These are phyloP conservation scores for Leptestheria dahalacensis DNA, from an alignment of 1,140 invertebrate genomes.

Conservation along the genomic window DNA sequence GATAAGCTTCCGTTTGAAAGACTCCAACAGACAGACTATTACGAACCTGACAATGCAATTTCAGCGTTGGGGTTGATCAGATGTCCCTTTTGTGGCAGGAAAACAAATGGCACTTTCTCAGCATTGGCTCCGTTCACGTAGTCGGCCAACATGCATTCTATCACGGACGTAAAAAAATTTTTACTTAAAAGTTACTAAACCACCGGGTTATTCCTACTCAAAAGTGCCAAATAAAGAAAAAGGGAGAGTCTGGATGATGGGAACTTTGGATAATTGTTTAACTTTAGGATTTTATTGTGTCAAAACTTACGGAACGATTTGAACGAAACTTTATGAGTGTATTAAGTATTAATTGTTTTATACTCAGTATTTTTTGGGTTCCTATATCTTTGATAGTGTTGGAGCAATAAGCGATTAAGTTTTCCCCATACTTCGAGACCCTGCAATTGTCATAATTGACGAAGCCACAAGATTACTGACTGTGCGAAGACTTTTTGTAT, in stretches of 20 bases:
- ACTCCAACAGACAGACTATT: no score
- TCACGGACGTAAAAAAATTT: constrained; percentile 27
- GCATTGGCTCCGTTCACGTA: constrained; percentile 55
- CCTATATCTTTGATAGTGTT: no score
- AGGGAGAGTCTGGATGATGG: neutral
- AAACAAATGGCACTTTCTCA: constrained; percentile 69
- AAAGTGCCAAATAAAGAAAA: neutral
- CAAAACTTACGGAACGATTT: no score
- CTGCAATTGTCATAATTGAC: neutral
- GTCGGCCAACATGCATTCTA: constrained; percentile 65
- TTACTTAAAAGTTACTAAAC: no score
- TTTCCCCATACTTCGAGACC: no score
- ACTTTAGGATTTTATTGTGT: no score
- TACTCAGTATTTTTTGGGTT: no score
- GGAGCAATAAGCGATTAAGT: no score
- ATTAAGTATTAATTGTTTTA: no score
- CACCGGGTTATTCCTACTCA: neutral
- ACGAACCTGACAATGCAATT: constrained; percentile 64
- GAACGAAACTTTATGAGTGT: no score
- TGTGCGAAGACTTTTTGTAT: neutral
- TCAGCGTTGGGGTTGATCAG: constrained; percentile 72
- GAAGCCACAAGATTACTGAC: neutral
- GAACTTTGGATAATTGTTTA: neutral
- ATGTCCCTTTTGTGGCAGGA: constrained; percentile 63
- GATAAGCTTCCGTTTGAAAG: no score